Evolutionary conservation across 2,888 invertebrate genomes (phyloP).

Genomic region (Octodonta nipae): DNA sequence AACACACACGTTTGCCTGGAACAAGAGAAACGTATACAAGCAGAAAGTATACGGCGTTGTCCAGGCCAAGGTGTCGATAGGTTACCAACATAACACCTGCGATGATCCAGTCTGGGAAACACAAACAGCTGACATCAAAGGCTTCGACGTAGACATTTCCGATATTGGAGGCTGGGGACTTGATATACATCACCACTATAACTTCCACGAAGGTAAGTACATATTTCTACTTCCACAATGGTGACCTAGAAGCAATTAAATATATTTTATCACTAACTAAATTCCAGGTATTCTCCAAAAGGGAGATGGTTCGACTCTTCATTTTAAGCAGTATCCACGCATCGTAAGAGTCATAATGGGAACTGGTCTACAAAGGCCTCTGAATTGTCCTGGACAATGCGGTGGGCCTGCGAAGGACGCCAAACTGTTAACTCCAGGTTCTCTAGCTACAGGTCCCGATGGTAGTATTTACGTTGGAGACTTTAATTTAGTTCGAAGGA

Average conservation of each 20-base stretch:
- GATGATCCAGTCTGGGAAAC: slow-evolving; percentile 85
- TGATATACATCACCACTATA: slow-evolving; percentile 96
- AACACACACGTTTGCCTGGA: slow-evolving; percentile 95
- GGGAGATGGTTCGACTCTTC: slow-evolving; percentile 81
- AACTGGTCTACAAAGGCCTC: slow-evolving; percentile 70
- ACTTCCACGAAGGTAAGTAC: slow-evolving; percentile 77
- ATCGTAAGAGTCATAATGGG: slow-evolving; percentile 88
- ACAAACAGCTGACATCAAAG: slow-evolving; percentile 78
- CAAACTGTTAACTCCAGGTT: slow-evolving; percentile 80
- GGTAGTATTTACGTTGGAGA: slow-evolving; percentile 95
- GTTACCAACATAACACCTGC: slow-evolving; percentile 87
- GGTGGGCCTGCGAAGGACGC: slow-evolving; percentile 77
- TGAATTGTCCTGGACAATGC: slow-evolving; percentile 77
- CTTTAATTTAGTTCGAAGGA: slow-evolving; percentile 83
- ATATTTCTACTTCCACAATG: no score
- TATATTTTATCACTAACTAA: not conserved
- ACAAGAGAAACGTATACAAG: slow-evolving; percentile 91
- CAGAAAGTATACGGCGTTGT: slow-evolving; percentile 87
- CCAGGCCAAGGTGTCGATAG: slow-evolving; percentile 69
- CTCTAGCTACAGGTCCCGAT: slow-evolving; percentile 87
- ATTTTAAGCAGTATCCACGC: slow-evolving; percentile 82
- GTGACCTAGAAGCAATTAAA: no score
- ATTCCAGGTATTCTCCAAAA: slow-evolving; percentile 71
- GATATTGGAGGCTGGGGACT: slow-evolving; percentile 97
- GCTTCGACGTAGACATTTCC: slow-evolving; percentile 91